Evolutionary conservation across 2,888 invertebrate genomes (phyloP).

Genomic region (Margaritifera margaritifera): DNA sequence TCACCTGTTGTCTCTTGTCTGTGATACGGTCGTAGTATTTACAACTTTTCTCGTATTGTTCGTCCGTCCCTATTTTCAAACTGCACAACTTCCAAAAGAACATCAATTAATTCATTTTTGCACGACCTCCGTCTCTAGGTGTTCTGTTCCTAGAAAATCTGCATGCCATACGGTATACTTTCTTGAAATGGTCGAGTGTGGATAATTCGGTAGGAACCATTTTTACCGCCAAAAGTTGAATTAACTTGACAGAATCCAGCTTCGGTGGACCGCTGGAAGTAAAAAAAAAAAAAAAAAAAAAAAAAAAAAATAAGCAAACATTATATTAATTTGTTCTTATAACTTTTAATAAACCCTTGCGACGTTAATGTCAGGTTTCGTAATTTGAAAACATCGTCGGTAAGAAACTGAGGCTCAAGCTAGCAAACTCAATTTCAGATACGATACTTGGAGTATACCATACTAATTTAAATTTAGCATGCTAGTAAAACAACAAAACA

Average conservation of each 20-base stretch:
- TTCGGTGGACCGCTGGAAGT: slow-evolving; percentile 89
- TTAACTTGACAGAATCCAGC: slow-evolving; percentile 57
- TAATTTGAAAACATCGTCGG: no score
- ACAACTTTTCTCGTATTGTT: slow-evolving; percentile 47
- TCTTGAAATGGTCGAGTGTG: slow-evolving; percentile 47
- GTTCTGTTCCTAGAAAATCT: slow-evolving; percentile 51
- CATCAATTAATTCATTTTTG: slow-evolving; percentile 53
- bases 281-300: slow-evolving; percentile 7
- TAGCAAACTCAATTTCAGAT: no score
- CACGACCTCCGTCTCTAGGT: slow-evolving; percentile 44
- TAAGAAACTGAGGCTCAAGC: no score
- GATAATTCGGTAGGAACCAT: slow-evolving; percentile 43
- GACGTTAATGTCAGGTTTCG: no score
- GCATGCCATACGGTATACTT: slow-evolving; percentile 43
- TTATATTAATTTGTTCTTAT: neutral
- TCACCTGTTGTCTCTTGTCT: slow-evolving; percentile 54
- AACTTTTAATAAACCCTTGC: no score
- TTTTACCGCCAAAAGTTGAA: slow-evolving; percentile 48
- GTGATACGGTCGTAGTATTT: slow-evolving; percentile 55
- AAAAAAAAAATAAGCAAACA: no score
- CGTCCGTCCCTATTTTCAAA: slow-evolving; percentile 56
- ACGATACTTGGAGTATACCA: no score
- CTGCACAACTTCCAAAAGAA: slow-evolving; percentile 56
- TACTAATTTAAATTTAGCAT: no score
- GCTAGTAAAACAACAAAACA: no score